Base-by-base conservation (phyloP, 2,797 vertebrate species). In the Gadopsis bispinosus region DNA sequence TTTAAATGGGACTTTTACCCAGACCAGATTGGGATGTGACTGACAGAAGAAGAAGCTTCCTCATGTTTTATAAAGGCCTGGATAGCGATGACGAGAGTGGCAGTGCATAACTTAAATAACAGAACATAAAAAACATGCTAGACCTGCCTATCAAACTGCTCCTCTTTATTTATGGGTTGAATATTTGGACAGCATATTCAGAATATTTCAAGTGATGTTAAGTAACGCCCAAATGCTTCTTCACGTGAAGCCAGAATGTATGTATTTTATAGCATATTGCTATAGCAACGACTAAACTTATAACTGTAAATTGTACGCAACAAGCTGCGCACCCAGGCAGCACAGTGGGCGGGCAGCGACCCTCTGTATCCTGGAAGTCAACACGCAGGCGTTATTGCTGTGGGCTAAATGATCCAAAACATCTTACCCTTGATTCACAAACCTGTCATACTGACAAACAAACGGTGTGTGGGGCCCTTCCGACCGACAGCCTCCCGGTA, bases 361-460 rank as follows among this genome's bases (percentile, higher is more conserved):
- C 51, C 59, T 22, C 45, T 17, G n/a, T 16, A 22, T 51, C 1
- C 53, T 51, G 0, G 1, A 43, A 26, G n/a, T 43, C 45, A 5
- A 47, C 26, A n/a, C 73, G 22, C 66, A 33, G 19, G 17, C 26
- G 31, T 69, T 33, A 45, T 7, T 5, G n/a, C 1, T 8, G 22
- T 4, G 5, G 11, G 12, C 37, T 39, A 58, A 54, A 31, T 10
- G 4, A 43, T 22, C 4, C 39, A 33, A 33, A 79, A 66, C 51
- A 20, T 47, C 67, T 78, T 69, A 85, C 63, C 75, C 61, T 56
- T 5, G 19, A n/a, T 77, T 73, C 74, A 87, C 87, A 87, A 77
- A 88, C 79, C 85, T 90, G 81, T 73, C 88, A 88, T 89, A 68
- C 72, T 77, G 83, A 82, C 75, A 77, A 61, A 73, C 43, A 41